Base-by-base conservation (phyloP, 1,140 invertebrate species). In the Mesaphorura yosii region DNA sequence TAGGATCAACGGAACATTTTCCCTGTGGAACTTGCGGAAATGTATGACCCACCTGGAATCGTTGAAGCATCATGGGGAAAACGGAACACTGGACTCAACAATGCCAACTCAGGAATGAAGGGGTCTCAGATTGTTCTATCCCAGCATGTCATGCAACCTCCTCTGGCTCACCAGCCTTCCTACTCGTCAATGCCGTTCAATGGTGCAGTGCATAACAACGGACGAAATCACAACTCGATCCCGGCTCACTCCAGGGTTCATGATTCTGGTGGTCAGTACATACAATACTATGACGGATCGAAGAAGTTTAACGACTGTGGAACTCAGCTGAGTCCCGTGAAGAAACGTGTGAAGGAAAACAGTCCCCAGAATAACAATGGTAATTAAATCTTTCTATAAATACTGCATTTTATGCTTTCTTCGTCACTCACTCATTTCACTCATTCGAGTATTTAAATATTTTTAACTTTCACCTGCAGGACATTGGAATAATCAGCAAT, bases 331-430 rank as follows among this genome's bases (percentile, higher is more conserved):
- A 94, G 88, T 64, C 93, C 93, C 1, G 90, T 96, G 2, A 97
- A 97, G 73, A 97, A 97, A 69, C 75, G 92, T n/a, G 91, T 95
- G 6, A 96, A 96, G 67, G 93, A 96, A 67, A 89, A 86, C 62
- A 92, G 90, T 20, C 90, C 91, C 27, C 89, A 89, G 0, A 49
- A 61, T 42, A 45, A 59, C 23, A 58, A 55, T 42, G 48, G 55
- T 55, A 57, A 48, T 15, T 42, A 7, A 19, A 20, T 26, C 38
- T 31, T 20, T 45, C 17, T 26, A 28, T 27, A 37, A 27, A 38
- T 37, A 23, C n/a, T n/a, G n/a, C n/a, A n/a, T n/a, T n/a, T n/a
- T n/a, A 12, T 37, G 12, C 34, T 37, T 17, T 37, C 34, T 37
- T 12, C 12, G 17, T 37, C 34, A 37, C 17, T 12, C 17, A 17